Percentiles rank a stretch among this genome's conserved stretches.
phyloP scores from a whole-genome alignment of 1,140 invertebrate genomes.

The Parapsyche elsis region DNA sequence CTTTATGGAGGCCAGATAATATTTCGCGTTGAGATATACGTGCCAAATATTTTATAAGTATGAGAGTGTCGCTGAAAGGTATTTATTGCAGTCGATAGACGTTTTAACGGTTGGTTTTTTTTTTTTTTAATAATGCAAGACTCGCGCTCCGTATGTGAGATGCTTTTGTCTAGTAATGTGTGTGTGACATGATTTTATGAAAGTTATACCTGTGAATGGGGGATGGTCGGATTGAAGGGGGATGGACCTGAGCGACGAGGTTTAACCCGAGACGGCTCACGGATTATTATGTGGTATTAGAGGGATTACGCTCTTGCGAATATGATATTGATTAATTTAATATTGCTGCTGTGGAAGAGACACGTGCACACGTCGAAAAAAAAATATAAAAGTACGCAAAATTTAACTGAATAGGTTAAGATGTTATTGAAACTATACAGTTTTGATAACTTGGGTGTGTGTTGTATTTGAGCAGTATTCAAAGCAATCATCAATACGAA shows the following conservation, averaged over 20 bases:
- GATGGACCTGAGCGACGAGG: slow-evolving; percentile 21
- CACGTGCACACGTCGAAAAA: not conserved
- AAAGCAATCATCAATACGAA: too few relatives aligned
- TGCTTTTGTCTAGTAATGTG: not conserved
- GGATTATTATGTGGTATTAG: slow-evolving; percentile 54
- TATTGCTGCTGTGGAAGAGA: slow-evolving; percentile 17
- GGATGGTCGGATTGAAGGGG: not conserved
- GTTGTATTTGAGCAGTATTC: too few relatives aligned
- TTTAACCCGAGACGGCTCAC: slow-evolving; percentile 53
- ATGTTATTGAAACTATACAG: too few relatives aligned
- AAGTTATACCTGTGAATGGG: slow-evolving; percentile 35
- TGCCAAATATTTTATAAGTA: slow-evolving; percentile 54
- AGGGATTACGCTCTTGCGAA: slow-evolving; percentile 50
- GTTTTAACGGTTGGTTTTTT: not conserved
- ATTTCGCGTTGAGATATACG: slow-evolving; percentile 53
- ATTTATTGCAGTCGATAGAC: not conserved
- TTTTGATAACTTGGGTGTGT: too few relatives aligned
- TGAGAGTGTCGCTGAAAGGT: slow-evolving; percentile 13
- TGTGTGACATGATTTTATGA: slow-evolving; percentile 44
- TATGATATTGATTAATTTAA: slow-evolving; percentile 56
- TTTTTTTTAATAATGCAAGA: not conserved
- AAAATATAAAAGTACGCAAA: not conserved
- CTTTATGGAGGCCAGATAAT: slow-evolving; percentile 53
- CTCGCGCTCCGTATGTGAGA: not conserved
- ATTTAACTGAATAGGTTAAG: too few relatives aligned